A percentile compares a stretch with the other conserved stretches of the same genome.
Evolutionary conservation across 2,113 vertebrate genomes (phyloP).

Genomic region (Tyto alba): DNA sequence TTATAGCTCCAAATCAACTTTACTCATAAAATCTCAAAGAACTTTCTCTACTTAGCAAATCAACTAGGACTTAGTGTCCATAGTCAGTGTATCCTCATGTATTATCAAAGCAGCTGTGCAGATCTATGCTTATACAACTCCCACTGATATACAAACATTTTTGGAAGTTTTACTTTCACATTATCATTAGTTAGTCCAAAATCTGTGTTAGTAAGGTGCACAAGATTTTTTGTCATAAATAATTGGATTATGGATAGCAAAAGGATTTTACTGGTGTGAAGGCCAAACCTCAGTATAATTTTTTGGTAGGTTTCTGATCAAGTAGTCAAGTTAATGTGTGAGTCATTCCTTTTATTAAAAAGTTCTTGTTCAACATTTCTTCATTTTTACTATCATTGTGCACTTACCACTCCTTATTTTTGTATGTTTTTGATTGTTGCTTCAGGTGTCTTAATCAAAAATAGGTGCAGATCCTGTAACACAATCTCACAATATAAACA

Average conservation of each 20-base stretch:
- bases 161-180: neutral
- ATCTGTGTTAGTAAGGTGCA: neutral
- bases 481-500: neutral
- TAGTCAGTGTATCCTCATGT: neutral
- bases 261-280: neutral
- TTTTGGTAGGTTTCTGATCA: neutral
- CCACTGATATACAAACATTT: neutral
- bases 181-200: neutral
- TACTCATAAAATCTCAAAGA: conserved; percentile 39
- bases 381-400: neutral
- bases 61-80: neutral
- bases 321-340: neutral
- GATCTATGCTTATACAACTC: neutral
- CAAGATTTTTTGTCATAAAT: neutral
- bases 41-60: conserved; percentile 41
- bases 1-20: conserved; percentile 53
- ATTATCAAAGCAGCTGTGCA: neutral
- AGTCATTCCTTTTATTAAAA: neutral
- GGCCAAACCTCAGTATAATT: neutral
- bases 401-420: neutral
- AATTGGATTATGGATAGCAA: neutral
- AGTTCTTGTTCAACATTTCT: neutral
- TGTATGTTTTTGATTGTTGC: neutral
- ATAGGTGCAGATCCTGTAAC: neutral
- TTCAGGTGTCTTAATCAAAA: neutral